Evolutionary conservation across 2,113 vertebrate species (phyloP), one percentile per base, ranked within the genome.

Genomic region (Speoplatyrhinus poulsoni): DNA sequence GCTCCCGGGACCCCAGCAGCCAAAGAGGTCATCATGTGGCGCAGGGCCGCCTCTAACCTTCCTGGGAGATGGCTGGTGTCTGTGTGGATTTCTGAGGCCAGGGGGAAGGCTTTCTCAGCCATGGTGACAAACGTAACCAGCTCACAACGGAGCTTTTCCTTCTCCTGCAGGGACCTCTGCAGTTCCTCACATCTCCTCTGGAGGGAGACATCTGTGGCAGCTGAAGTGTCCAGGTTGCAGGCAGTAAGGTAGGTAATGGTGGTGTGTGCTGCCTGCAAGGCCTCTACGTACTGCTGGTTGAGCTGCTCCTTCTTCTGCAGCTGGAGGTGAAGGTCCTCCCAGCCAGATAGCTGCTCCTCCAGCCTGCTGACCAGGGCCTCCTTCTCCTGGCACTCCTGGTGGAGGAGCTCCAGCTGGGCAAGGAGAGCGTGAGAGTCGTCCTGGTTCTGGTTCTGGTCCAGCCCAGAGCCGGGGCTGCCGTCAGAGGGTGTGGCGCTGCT

Each of bases 161-260:
- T 92, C 58, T 91, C 86, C 60, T 86, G 77, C 8, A 90, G 60
- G 4, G 62, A 67, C 62, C 76, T 79, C 65, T 89, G 84, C 33
- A 90, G 85, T 48, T 83, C 87, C 9, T 69, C 12, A 36, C 79
- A 84, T 58, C 66, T 72, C 60, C 19, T 76, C 49, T 84, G 77
- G 36, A 87, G 60, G 48, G 63, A 60, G 7, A 33, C 59, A 10
- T 81, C 79, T 41, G 70, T 66, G 59, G 26, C 79, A 12, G 52
- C 46, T 56, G 67, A 61, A 41, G 81, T 85, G 75, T 92, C 91
- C 69, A 93, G 69, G 65, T 82, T 93, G 65, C 90, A 93, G 48
- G 93, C 92, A 0, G 92, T 94, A 65, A 93, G 86, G 70, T 93
- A 92, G 15, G 90, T 88, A 9, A 93, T 92, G 53, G 92, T 94